Conservation (phyloP, 2,113 vertebrate genomes). For the Emydocephalus ijimae region DNA sequence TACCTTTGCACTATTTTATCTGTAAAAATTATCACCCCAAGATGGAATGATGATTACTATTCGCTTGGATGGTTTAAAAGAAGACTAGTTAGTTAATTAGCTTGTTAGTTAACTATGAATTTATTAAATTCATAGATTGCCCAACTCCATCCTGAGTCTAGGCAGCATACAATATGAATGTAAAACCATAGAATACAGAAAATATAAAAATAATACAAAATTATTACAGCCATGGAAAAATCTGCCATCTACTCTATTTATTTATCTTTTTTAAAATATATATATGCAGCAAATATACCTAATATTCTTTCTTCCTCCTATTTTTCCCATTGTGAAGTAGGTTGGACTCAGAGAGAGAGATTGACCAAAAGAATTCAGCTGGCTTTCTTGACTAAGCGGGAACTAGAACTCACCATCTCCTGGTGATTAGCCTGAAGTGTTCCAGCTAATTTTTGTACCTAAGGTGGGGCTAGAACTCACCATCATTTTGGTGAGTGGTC, state of each 20-base stretch:
- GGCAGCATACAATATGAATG: not conserved
- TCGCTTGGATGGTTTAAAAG: not conserved
- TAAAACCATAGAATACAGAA: not conserved
- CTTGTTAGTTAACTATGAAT: not conserved
- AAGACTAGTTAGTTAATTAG: not conserved
- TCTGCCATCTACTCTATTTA: not conserved
- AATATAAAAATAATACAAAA: not conserved
- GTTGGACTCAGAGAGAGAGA: too few relatives aligned
- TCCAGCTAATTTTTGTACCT: too few relatives aligned
- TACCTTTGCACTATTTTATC: not conserved
- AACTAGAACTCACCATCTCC: too few relatives aligned
- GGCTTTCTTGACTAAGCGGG: too few relatives aligned
- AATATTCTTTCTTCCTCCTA: too few relatives aligned
- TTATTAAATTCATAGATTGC: not conserved
- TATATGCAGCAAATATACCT: too few relatives aligned
- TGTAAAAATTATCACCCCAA: not conserved
- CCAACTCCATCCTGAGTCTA: not conserved
- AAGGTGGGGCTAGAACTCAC: too few relatives aligned
- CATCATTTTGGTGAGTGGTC: too few relatives aligned
- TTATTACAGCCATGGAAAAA: not conserved
- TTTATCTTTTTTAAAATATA: too few relatives aligned
- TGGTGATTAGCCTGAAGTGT: too few relatives aligned
- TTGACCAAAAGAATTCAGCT: too few relatives aligned
- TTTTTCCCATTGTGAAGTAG: too few relatives aligned
- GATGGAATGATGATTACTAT: not conserved